Evolutionary conservation across 2,797 vertebrate species (phyloP), one percentile per base, ranked within the genome.

Genomic region (Falco berigora): DNA sequence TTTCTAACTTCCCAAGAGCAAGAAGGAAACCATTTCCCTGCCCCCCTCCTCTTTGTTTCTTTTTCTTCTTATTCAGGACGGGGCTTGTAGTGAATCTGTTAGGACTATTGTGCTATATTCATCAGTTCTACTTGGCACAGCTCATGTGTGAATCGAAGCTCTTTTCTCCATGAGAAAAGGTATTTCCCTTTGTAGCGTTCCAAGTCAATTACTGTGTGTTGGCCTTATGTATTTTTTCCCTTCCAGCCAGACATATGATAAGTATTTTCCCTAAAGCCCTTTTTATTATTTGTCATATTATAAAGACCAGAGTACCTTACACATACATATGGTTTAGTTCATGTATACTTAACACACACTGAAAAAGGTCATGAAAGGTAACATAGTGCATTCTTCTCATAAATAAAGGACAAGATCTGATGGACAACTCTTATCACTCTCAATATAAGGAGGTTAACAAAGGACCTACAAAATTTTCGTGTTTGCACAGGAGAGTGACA

Each of bases 51-150:
- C 49, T 95, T 92, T 84, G 67, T 94, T 91, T 93, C 68, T 73
- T 85, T 86, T 95, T 56, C 58, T 86, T 20, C 23, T 78, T 89
- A 86, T 95, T 95, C 88, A 93, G 80, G 69, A 93, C 1, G 0
- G 20, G 49, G 28, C 61, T 96, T 92, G 88, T 69, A 94, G 77
- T n/a, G 74, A 96, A 87, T 91, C 61, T 88, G n/a, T 74, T 84
- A 72, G 81, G 78, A 88, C 67, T 81, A 92, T 94, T 97, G 90
- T 96, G 68, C 68, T 83, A 30, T 49, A 94, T 91, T 93, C 75
- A 85, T 68, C 90, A 80, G 84, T 85, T 86, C 68, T 88, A 24
- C 93, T 92, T 77, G 73, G 86, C 0, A 0, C 86, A 94, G 86
- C 86, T 92, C 78, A 59, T 91, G 78, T 92, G 89, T 86, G 79